phyloP scores from a whole-genome alignment of 2,113 vertebrate species.

The Cyanoramphus novaezelandiae region DNA sequence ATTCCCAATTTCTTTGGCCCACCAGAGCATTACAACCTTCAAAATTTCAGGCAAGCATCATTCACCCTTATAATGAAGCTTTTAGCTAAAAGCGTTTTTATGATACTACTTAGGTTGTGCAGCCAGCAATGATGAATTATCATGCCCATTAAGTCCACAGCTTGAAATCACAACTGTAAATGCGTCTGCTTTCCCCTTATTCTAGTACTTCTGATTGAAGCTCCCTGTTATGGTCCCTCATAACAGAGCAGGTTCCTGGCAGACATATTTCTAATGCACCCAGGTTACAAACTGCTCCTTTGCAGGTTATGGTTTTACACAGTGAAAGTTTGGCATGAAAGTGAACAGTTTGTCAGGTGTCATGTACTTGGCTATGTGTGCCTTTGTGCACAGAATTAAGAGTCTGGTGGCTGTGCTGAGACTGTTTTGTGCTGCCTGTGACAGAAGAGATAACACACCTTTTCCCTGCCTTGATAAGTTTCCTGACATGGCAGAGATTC shows the following conservation, averaged over 20 bases:
- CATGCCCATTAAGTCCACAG: conserved; percentile 8
- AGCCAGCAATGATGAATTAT: conserved; percentile 27
- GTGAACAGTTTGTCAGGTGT: not conserved
- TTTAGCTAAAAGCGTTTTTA: conserved; percentile 49
- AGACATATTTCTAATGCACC: not conserved
- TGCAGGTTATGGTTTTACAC: not conserved
- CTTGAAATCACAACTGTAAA: conserved; percentile 33
- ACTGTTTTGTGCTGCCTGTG: not conserved
- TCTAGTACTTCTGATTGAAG: not conserved
- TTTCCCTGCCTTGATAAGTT: not conserved
- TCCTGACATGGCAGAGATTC: not conserved
- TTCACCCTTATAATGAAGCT: conserved; percentile 22
- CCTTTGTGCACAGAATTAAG: not conserved
- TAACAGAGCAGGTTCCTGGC: not conserved
- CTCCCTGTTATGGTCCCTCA: not conserved
- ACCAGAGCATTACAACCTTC: conserved; percentile 33
- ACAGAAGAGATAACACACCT: not conserved
- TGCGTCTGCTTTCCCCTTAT: not conserved
- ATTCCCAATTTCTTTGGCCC: conserved; percentile 43
- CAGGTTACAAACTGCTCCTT: not conserved
- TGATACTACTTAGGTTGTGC: not conserved
- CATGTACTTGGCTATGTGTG: not conserved
- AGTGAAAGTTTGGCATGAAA: not conserved
- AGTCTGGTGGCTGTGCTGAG: not conserved
- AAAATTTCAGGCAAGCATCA: not conserved